Evolutionary conservation across 1,140 invertebrate genomes (phyloP).

Genomic region (Neodiprion fabricii): DNA sequence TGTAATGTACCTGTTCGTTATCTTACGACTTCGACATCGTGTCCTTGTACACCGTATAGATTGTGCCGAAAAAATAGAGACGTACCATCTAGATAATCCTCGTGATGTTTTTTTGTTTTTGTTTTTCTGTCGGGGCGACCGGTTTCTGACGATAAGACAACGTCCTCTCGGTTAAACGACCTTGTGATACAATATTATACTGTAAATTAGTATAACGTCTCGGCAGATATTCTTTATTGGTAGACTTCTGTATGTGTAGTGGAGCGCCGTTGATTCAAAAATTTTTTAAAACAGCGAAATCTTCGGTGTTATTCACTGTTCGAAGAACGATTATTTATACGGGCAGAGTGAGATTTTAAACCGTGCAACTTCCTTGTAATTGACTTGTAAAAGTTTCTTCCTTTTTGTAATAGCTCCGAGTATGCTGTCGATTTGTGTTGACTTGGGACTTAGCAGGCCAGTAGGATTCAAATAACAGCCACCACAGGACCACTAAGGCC

Average conservation of each 20-base stretch:
- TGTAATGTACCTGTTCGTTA: too few relatives aligned
- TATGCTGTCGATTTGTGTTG: constrained; percentile 30
- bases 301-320: background rate
- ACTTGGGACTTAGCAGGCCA: constrained; percentile 64
- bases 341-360: background rate
- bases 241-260: background rate
- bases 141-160: background rate
- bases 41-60: too few relatives aligned
- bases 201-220: background rate
- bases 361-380: too few relatives aligned
- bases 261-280: too few relatives aligned
- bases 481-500: constrained; percentile 62
- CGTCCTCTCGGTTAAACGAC: background rate
- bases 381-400: background rate
- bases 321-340: too few relatives aligned
- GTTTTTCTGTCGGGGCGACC: too few relatives aligned
- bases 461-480: constrained; percentile 55
- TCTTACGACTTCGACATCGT: too few relatives aligned
- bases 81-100: too few relatives aligned
- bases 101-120: too few relatives aligned
- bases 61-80: too few relatives aligned
- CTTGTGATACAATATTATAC: background rate
- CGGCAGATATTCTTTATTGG: too few relatives aligned
- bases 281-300: background rate
- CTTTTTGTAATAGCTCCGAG: background rate